A percentile compares a stretch with the other conserved stretches of the same genome.
These are phyloP conservation scores for Yponomeuta plumbellus DNA, from an alignment of 2,888 invertebrate genomes.

Conservation along the genomic window DNA sequence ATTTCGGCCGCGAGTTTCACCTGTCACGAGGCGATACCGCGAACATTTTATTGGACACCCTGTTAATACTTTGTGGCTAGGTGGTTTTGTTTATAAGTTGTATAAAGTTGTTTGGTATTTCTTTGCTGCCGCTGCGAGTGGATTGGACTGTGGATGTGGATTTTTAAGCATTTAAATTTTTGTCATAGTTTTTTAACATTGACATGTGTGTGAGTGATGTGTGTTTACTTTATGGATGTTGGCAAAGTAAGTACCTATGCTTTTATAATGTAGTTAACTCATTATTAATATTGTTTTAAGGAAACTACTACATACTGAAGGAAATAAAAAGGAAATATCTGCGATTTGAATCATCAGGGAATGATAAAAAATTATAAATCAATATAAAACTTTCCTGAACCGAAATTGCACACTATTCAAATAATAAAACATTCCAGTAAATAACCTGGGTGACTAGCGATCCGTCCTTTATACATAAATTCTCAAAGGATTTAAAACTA, in stretches of 20 bases:
- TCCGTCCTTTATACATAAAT: not conserved
- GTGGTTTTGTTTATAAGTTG: not conserved
- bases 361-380: too few relatives aligned
- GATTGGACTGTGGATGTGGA: constrained; percentile 2
- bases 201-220: constrained; percentile 5
- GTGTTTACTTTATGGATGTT: constrained; percentile 6
- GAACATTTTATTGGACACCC: constrained; percentile 8
- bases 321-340: too few relatives aligned
- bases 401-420: not conserved
- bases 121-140: not conserved
- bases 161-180: not conserved
- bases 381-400: too few relatives aligned
- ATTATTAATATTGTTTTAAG: too few relatives aligned
- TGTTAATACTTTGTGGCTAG: not conserved
- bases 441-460: not conserved
- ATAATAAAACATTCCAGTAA: not conserved
- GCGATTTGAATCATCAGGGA: too few relatives aligned
- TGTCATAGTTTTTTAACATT: not conserved
- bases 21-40: constrained; percentile 15
- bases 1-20: constrained; percentile 28
- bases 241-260: constrained; percentile 15
- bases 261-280: not conserved
- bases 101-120: not conserved
- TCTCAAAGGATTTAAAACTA: not conserved
- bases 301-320: too few relatives aligned